These are phyloP conservation scores for Drosophila santomea DNA, from an alignment of 1,140 invertebrate species.

Conservation along the genomic window DNA sequence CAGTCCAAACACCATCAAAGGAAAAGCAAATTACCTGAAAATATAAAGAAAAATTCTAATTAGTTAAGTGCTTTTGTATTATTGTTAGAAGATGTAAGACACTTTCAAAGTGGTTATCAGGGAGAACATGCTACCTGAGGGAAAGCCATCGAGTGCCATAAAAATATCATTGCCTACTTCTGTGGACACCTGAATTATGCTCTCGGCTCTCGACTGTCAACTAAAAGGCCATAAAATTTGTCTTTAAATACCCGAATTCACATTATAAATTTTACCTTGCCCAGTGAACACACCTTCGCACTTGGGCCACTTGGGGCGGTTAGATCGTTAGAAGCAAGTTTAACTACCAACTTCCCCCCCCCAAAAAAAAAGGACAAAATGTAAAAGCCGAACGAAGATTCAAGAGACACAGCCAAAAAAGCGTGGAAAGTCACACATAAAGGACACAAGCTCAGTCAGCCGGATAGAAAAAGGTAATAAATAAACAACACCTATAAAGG, in stretches of 20 bases:
- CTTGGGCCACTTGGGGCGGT: constrained; percentile 23
- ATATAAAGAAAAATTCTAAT: constrained; percentile 10
- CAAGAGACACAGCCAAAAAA: constrained; percentile 53
- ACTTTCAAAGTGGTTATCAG: not conserved
- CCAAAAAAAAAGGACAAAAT: constrained; percentile 9
- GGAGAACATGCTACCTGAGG: too few species aligned
- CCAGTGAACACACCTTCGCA: not conserved
- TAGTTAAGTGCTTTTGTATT: constrained; percentile 9
- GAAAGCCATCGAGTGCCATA: constrained; percentile 2
- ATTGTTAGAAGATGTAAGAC: not conserved
- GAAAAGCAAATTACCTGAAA: constrained; percentile 47
- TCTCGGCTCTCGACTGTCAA: constrained; percentile 43
- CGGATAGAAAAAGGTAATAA: constrained; percentile 47
- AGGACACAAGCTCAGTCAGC: not conserved
- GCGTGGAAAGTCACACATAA: constrained; percentile 5
- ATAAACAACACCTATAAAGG: constrained; percentile 72
- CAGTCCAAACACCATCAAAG: not conserved
- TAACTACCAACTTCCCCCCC: not conserved
- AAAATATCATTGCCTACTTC: constrained; percentile 15
- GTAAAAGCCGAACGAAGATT: constrained; percentile 17
- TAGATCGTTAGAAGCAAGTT: constrained; percentile 30
- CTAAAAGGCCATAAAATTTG: constrained; percentile 58
- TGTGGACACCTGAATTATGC: constrained; percentile 21
- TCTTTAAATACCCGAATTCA: constrained; percentile 40
- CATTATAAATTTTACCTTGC: constrained; percentile 46